phyloP scores from a whole-genome alignment of 1,140 invertebrate species.

The Brachionus asplanchnoidis region DNA sequence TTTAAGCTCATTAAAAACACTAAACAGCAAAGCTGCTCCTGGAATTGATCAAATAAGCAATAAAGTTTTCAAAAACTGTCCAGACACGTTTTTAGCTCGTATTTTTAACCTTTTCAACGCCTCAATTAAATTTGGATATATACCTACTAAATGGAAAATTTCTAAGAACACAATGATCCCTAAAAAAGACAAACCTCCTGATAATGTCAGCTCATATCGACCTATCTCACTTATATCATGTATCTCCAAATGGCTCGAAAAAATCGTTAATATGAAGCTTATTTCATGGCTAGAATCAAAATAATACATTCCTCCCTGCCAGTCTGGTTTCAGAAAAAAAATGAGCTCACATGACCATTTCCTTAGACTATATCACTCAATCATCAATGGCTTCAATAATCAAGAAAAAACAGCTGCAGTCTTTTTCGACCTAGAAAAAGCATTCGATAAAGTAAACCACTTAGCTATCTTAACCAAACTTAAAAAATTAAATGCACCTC shows the following conservation, averaged over 20 bases:
- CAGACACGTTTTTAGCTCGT: neutral
- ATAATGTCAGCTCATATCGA: too few species aligned
- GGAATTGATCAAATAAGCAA: neutral
- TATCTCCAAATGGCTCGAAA: too few species aligned
- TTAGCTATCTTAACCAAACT: neutral
- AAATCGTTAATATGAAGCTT: too few species aligned
- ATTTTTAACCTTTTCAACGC: neutral
- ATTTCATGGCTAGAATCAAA: too few species aligned
- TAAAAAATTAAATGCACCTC: neutral
- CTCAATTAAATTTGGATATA: neutral
- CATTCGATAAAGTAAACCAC: slow-evolving; percentile 29
- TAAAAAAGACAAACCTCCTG: too few species aligned
- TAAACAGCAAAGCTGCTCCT: neutral
- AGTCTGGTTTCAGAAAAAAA: slow-evolving; percentile 39
- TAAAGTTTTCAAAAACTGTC: slow-evolving; percentile 3
- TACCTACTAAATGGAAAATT: slow-evolving; percentile 40
- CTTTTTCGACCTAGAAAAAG: slow-evolving; percentile 18
- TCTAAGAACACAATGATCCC: slow-evolving; percentile 20
- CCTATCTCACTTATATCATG: too few species aligned
- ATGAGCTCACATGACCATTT: neutral
- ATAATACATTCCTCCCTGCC: too few species aligned
- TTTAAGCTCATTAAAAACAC: neutral
- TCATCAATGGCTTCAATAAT: slow-evolving; percentile 9
- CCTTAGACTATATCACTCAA: neutral
- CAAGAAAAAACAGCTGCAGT: neutral